Evolutionary conservation across 2,797 vertebrate species (phyloP).

Genomic region (Danionella dracula): DNA sequence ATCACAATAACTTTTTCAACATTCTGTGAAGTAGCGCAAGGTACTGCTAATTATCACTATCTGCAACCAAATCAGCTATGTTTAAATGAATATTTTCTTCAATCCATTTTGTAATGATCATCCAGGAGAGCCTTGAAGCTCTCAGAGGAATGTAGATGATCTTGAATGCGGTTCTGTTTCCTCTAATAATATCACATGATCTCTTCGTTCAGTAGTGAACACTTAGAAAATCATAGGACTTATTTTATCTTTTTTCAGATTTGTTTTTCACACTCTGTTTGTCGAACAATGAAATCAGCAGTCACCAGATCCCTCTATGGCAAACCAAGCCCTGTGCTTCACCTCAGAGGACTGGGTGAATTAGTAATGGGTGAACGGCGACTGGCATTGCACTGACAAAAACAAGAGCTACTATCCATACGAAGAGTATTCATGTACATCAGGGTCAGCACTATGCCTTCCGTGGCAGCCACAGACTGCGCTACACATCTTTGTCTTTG

Average conservation of each 20-base stretch:
- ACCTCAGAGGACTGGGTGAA: constrained; percentile 66
- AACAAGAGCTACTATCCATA: constrained; percentile 27
- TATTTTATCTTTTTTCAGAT: not conserved
- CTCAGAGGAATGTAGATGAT: not conserved
- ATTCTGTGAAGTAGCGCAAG: too few relatives aligned
- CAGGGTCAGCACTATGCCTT: not conserved
- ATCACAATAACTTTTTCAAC: too few relatives aligned
- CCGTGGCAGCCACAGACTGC: not conserved
- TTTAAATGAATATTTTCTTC: not conserved
- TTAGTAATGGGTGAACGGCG: constrained; percentile 71
- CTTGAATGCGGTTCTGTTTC: not conserved
- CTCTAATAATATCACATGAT: too few relatives aligned
- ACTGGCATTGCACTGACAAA: constrained; percentile 49
- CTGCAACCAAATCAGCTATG: not conserved
- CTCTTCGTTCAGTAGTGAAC: too few relatives aligned
- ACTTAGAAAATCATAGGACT: too few relatives aligned
- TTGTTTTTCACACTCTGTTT: not conserved
- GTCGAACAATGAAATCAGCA: not conserved
- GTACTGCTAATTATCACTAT: too few relatives aligned
- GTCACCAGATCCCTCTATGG: constrained; percentile 66
- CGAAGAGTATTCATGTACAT: constrained; percentile 1
- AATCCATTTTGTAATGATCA: not conserved
- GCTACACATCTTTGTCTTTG: too few relatives aligned
- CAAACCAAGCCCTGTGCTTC: constrained; percentile 61
- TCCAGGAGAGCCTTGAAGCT: not conserved